phyloP scores from a whole-genome alignment of 2,113 vertebrate species.

The Hippocampus barbouri region DNA sequence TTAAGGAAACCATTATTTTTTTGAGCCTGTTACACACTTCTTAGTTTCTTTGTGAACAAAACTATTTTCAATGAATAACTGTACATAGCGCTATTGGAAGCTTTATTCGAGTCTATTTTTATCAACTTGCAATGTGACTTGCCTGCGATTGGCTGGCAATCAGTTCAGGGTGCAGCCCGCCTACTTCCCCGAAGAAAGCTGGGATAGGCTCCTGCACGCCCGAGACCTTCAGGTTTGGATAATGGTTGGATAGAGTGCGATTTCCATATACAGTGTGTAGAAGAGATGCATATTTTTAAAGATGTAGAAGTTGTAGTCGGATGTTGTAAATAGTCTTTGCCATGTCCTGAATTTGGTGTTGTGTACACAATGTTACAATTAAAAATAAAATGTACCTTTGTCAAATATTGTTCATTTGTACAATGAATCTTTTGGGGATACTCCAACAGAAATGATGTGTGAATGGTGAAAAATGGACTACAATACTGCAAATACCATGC shows the following conservation, averaged over 20 bases:
- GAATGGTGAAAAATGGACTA: too few relatives aligned
- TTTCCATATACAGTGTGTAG: conserved; percentile 60
- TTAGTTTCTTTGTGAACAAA: conserved; percentile 70
- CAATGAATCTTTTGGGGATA: neutral
- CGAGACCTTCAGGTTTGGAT: too few relatives aligned
- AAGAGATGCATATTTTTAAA: conserved; percentile 75
- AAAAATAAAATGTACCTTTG: conserved; percentile 56
- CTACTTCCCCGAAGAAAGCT: too few relatives aligned
- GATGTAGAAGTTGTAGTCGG: conserved; percentile 75
- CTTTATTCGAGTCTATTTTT: conserved; percentile 63
- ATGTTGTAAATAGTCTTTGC: conserved; percentile 88
- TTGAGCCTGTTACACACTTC: conserved; percentile 74
- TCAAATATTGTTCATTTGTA: neutral
- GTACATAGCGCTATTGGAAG: conserved; percentile 60
- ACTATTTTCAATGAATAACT: conserved; percentile 73
- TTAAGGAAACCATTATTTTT: conserved; percentile 57
- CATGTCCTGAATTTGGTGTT: conserved; percentile 77
- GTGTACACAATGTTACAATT: conserved; percentile 72
- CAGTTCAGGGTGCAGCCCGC: too few relatives aligned
- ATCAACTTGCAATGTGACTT: conserved; percentile 70
- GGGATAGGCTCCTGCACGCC: too few relatives aligned
- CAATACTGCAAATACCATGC: too few relatives aligned
- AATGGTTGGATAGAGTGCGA: too few relatives aligned
- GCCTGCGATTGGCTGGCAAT: conserved; percentile 46
- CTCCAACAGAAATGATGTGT: neutral